Evolutionary conservation across 2,888 invertebrate species (phyloP), one percentile per base, ranked within the genome.

Genomic region (Adela reaumurella): DNA sequence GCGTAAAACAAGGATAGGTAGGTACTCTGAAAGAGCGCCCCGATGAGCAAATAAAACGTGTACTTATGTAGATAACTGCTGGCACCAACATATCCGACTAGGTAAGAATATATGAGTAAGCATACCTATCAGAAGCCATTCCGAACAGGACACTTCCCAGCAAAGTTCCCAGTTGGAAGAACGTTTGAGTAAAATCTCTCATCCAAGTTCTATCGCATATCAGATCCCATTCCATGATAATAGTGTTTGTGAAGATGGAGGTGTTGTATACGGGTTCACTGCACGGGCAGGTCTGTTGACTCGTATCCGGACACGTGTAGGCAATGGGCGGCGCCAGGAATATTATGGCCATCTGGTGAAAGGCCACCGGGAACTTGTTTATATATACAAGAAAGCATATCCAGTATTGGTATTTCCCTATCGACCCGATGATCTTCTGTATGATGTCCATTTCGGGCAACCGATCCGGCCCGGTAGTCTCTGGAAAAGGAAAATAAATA

Each of bases 131-230:
- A 2, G 90, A 84, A 46, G 87, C 73, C 65, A 84, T 84, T 59
- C 91, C 91, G 65, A 90, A 90, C 8, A 84, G 51, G 46, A 90
- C 79, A 61, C 88, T 89, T 43, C 91, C 91, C 24, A 87, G 57
- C 57, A 91, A 71, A 46, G 89, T 84, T 24, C 91, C 91, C 50
- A 87, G 65, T 85, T 91, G 91, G 50, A 89, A 87, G 50, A 89
- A 65, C 5, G 87, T 87, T 67, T 91, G 91, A 1, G 87, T 86
- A 19, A 89, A 72, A 60, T 87, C 86, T 2, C 83, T 79, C 52
- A 89, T 66, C 68, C 86, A 84, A 46, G 76, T 74, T 43, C 70
- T 80, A 2, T 82, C 81, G 63, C 90, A 91, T 19, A 90, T 87
- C 52, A 92, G 74, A 63, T 87, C 77, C 88, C 89, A 92, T 81